phyloP scores from a whole-genome alignment of 1,140 invertebrate genomes.

The Lepidostoma basale region DNA sequence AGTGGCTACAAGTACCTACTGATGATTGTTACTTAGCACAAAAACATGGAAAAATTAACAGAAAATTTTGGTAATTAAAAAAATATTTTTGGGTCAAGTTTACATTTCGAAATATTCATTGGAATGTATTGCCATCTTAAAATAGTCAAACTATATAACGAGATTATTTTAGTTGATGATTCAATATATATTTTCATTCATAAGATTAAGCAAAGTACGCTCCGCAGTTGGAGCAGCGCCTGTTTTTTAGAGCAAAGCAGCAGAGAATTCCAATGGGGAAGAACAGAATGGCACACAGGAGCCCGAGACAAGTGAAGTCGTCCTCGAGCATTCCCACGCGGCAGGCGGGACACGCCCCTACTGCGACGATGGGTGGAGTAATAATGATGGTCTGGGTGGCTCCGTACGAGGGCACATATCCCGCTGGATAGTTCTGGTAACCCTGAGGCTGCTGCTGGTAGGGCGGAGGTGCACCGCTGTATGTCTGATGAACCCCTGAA shows the following conservation, averaged over 20 bases:
- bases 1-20: no score
- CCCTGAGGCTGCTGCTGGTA: slow-evolving; percentile 50
- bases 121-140: no score
- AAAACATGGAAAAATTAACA: no score
- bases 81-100: no score
- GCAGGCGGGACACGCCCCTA: slow-evolving; percentile 83
- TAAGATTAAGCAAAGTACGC: slow-evolving; percentile 78
- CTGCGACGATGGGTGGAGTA: slow-evolving; percentile 57
- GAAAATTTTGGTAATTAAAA: no score
- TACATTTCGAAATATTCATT: no score
- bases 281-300: slow-evolving; percentile 83
- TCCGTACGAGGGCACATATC: slow-evolving; percentile 58
- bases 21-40: no score
- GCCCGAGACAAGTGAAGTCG: slow-evolving; percentile 80
- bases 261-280: slow-evolving; percentile 85
- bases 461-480: slow-evolving; percentile 7
- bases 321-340: slow-evolving; percentile 83
- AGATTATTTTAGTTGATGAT: no score
- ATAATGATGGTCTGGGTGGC: slow-evolving; percentile 55
- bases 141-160: no score
- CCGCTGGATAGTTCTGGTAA: slow-evolving; percentile 50
- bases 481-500: slow-evolving; percentile 25
- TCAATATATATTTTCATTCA: no score
- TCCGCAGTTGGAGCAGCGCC: slow-evolving; percentile 83
- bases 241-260: slow-evolving; percentile 78